Conservation (phyloP, 2,113 vertebrate genomes). For the Chionomys nivalis region DNA sequence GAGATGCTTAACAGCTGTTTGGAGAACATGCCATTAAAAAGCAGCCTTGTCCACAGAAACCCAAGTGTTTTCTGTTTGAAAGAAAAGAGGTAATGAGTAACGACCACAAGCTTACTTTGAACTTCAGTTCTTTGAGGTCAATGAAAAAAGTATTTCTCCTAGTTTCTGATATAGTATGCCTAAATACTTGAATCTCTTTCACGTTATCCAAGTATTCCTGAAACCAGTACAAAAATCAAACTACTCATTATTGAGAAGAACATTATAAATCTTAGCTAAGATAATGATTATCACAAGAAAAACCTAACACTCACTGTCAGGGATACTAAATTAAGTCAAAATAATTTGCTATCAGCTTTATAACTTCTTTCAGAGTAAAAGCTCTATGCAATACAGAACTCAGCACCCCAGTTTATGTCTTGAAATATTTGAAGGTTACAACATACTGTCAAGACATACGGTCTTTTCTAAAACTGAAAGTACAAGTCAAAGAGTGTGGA, state of each 20-base stretch:
- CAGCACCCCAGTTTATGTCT: neutral
- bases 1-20: constrained; percentile 79
- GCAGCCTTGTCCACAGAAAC: constrained; percentile 80
- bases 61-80: constrained; percentile 69
- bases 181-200: constrained; percentile 46
- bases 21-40: constrained; percentile 81
- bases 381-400: constrained; percentile 11
- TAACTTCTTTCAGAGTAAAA: constrained; percentile 37
- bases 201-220: constrained; percentile 10
- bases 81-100: constrained; percentile 77
- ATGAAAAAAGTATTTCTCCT: constrained; percentile 1
- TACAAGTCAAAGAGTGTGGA: neutral
- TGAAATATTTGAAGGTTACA: constrained; percentile 36
- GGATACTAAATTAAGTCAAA: constrained; percentile 40
- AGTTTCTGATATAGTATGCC: constrained; percentile 56
- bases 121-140: constrained; percentile 61
- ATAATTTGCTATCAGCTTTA: constrained; percentile 42
- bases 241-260: constrained; percentile 15
- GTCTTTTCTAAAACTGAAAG: constrained; percentile 49
- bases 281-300: constrained; percentile 46
- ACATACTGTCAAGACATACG: neutral
- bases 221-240: constrained; percentile 46
- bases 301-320: neutral
- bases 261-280: constrained; percentile 50
- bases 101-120: constrained; percentile 67